Percentiles rank a stretch among this genome's conserved stretches.
phyloP scores from a whole-genome alignment of 2,888 invertebrate genomes.

The Hoplodrina ambigua region DNA sequence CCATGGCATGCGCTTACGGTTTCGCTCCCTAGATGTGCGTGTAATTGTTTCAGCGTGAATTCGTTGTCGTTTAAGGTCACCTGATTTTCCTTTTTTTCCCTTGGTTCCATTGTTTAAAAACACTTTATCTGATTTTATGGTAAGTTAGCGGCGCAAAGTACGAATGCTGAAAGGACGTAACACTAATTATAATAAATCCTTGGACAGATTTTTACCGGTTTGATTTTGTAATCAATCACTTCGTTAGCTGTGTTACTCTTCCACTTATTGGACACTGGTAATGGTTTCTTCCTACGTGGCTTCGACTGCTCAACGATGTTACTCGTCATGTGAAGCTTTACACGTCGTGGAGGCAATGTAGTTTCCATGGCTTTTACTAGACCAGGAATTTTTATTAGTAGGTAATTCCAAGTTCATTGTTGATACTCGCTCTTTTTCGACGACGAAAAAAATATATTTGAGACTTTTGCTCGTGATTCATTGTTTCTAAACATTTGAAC shows the following conservation, averaged over 20 bases:
- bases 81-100: slow-evolving; percentile 28
- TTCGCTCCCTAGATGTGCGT: slow-evolving; percentile 68
- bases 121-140: slow-evolving; percentile 15
- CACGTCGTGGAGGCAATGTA: slow-evolving; percentile 20
- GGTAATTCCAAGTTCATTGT: slow-evolving; percentile 27
- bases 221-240: slow-evolving; percentile 24
- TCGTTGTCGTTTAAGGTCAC: slow-evolving; percentile 62
- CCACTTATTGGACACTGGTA: slow-evolving; percentile 8
- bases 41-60: slow-evolving; percentile 63
- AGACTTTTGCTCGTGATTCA: slow-evolving; percentile 27
- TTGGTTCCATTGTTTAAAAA: slow-evolving; percentile 13
- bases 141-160: slow-evolving; percentile 28
- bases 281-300: slow-evolving; percentile 18
- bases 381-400: slow-evolving; percentile 38
- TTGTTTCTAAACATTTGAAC: slow-evolving; percentile 35
- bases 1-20: slow-evolving; percentile 79
- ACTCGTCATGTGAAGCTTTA: slow-evolving; percentile 7
- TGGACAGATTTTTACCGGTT: slow-evolving; percentile 26
- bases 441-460: slow-evolving; percentile 11
- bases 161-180: slow-evolving; percentile 17
- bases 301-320: slow-evolving; percentile 9
- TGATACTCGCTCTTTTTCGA: slow-evolving; percentile 20
- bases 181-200: slow-evolving; percentile 20
- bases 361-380: slow-evolving; percentile 35
- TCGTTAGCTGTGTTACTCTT: slow-evolving; percentile 1